Conservation (phyloP, 2,797 vertebrate genomes). For the Coendou prehensilis region DNA sequence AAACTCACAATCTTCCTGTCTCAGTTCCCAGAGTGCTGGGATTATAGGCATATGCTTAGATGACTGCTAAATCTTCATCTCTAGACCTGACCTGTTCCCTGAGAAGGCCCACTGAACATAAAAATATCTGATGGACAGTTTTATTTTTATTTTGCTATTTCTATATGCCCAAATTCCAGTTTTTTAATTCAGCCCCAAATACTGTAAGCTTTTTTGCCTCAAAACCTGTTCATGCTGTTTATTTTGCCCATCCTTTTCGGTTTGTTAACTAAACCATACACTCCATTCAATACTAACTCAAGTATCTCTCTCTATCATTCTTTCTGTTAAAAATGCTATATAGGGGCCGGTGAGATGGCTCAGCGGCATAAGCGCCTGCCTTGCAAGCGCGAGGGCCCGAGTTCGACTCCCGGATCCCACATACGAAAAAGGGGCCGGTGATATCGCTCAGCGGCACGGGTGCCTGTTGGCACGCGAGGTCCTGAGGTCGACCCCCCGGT, state of each 20-base stretch:
- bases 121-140: slow-evolving; percentile 14
- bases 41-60: not conserved
- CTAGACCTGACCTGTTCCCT: not conserved
- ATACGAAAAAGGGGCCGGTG: no score
- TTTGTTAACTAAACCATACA: not conserved
- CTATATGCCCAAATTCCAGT: not conserved
- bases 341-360: no score
- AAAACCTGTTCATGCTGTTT: not conserved
- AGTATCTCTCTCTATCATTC: not conserved
- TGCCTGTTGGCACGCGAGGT: no score
- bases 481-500: no score
- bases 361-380: no score
- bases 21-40: not conserved
- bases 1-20: not conserved
- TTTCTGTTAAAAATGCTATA: not conserved
- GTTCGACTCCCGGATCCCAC: no score
- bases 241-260: slow-evolving; percentile 18
- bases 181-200: not conserved
- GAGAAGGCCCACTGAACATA: not conserved
- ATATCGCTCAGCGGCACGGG: no score
- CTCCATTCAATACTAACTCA: slow-evolving; percentile 19
- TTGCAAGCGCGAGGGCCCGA: no score
- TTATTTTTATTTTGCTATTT: slow-evolving; percentile 22
- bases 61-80: not conserved
- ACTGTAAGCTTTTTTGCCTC: not conserved